A percentile compares a stretch with the other conserved stretches of the same genome.
Evolutionary conservation across 35 echinoderm and acorn worm genomes (phyloP).

Genomic region (Apostichopus parvimensis): DNA sequence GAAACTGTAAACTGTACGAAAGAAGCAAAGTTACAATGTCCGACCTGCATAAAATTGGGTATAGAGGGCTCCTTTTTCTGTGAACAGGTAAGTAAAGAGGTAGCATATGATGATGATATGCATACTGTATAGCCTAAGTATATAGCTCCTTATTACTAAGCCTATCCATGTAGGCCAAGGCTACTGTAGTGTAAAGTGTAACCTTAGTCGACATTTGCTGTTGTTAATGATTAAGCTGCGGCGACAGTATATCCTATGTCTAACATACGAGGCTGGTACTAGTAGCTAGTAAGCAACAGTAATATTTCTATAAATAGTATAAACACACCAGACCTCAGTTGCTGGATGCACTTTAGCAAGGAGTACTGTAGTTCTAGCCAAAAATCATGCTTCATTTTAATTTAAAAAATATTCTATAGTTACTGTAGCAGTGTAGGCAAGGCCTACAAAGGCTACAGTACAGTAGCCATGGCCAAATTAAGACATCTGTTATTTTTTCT

Average conservation of each 20-base stretch:
- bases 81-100: constrained; percentile 66
- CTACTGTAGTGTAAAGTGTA: background rate
- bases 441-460: background rate
- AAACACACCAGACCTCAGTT: too few species aligned
- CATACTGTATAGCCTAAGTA: background rate
- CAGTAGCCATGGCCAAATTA: background rate
- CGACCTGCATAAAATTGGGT: constrained; percentile 92
- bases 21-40: constrained; percentile 83
- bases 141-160: background rate
- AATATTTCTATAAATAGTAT: too few species aligned
- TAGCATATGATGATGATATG: background rate
- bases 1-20: constrained; percentile 79
- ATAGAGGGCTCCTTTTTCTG: constrained; percentile 93
- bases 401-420: too few species aligned
- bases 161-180: background rate
- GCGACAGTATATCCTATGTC: background rate
- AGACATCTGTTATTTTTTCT: too few species aligned
- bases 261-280: too few species aligned
- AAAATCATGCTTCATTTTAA: too few species aligned
- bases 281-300: too few species aligned
- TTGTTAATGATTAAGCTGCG: background rate
- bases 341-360: too few species aligned
- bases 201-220: background rate
- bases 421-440: background rate
- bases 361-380: too few species aligned